A percentile compares a stretch with the other conserved stretches of the same genome.
Conservation (phyloP, 1,140 invertebrate species). For the Pantala flavescens region DNA sequence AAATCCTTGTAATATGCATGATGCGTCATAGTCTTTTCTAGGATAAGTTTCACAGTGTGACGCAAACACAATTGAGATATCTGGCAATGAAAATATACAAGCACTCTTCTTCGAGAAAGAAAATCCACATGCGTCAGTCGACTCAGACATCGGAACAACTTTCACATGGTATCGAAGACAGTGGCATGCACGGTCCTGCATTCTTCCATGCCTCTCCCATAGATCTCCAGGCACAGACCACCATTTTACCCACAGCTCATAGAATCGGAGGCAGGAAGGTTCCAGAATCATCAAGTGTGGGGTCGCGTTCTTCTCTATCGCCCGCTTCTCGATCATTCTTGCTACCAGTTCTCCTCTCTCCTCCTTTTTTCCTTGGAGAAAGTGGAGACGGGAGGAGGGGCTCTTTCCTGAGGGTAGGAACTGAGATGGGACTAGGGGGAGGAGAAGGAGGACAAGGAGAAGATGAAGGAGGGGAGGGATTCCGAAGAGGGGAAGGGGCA, state of each 20-base stretch:
- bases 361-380: slow-evolving; percentile 33
- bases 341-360: slow-evolving; percentile 18
- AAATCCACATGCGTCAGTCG: neutral
- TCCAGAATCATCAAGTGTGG: slow-evolving; percentile 51
- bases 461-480: slow-evolving; percentile 26
- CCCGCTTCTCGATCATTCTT: slow-evolving; percentile 11
- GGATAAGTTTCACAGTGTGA: no score
- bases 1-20: no score
- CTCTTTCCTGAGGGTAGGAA: slow-evolving; percentile 20
- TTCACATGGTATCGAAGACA: neutral
- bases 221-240: neutral
- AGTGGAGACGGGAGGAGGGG: slow-evolving; percentile 21
- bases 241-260: slow-evolving; percentile 24
- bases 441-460: slow-evolving; percentile 32
- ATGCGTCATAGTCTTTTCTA: no score
- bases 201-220: neutral
- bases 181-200: neutral
- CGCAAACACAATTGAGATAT: no score
- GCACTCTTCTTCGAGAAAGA: no score
- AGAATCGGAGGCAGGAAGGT: slow-evolving; percentile 54
- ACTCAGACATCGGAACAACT: neutral
- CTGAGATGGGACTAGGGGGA: slow-evolving; percentile 22
- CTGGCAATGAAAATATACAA: no score
- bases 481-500: slow-evolving; percentile 26
- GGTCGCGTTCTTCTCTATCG: slow-evolving; percentile 32